A percentile compares a stretch with the other conserved stretches of the same genome.
Conservation (phyloP, 1,140 invertebrate genomes). For the Glossosoma conforme region DNA sequence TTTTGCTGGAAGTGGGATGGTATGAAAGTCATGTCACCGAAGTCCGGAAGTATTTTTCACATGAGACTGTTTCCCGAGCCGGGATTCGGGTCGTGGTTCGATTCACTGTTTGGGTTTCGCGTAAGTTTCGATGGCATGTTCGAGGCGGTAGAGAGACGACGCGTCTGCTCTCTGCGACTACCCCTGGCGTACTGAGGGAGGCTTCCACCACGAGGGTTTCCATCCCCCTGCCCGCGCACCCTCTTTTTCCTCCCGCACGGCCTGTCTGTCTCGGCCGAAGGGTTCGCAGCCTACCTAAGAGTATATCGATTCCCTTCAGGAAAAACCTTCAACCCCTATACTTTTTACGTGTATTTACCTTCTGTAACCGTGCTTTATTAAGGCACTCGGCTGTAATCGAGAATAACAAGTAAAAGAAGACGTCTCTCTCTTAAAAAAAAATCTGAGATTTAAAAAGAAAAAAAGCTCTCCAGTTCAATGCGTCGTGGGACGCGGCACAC, state of each 20-base stretch:
- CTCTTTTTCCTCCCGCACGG: neutral
- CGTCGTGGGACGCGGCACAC: no score
- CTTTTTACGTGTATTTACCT: slow-evolving; percentile 26
- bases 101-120: slow-evolving; percentile 13
- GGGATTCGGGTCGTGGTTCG: slow-evolving; percentile 5
- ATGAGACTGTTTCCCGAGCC: slow-evolving; percentile 2
- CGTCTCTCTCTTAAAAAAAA: no score
- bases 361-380: slow-evolving; percentile 19
- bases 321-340: slow-evolving; percentile 14
- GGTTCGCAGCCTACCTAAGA: slow-evolving; percentile 22
- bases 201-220: slow-evolving; percentile 12
- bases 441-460: no score
- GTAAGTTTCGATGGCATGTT: slow-evolving; percentile 21
- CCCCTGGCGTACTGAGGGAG: slow-evolving; percentile 20
- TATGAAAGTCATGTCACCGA: slow-evolving; percentile 30
- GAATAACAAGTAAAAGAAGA: slow-evolving; percentile 10
- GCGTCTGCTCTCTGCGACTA: slow-evolving; percentile 9
- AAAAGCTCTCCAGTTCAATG: no score
- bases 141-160: slow-evolving; percentile 1
- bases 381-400: slow-evolving; percentile 8
- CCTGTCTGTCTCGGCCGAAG: slow-evolving; percentile 15
- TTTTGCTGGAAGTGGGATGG: slow-evolving; percentile 25
- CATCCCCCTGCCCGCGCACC: slow-evolving; percentile 8
- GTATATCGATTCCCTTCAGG: slow-evolving; percentile 29
- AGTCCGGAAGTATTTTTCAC: slow-evolving; percentile 2